A percentile compares a stretch with the other conserved stretches of the same genome.
Evolutionary conservation across 2,113 vertebrate species (phyloP).

Genomic region (Ophthalmolycus amberensis): DNA sequence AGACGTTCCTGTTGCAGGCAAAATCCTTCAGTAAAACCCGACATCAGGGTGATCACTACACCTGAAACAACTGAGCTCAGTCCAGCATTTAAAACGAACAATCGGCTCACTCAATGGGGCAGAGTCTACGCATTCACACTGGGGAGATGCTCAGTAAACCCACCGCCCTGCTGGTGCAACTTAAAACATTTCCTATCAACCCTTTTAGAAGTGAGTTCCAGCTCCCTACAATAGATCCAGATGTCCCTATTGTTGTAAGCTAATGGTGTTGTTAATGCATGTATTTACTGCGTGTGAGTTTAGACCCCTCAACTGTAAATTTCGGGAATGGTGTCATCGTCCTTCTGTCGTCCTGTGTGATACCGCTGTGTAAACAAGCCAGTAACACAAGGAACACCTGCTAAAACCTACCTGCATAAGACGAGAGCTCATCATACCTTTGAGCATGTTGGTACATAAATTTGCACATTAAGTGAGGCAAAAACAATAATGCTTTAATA

Average conservation of each 20-base stretch:
- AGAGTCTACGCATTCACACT: neutral
- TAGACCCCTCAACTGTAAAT: neutral
- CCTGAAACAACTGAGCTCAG: too few relatives aligned
- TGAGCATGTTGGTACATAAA: neutral
- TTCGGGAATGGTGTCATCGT: neutral
- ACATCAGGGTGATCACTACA: too few relatives aligned
- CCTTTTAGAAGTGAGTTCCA: neutral
- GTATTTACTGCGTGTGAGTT: conserved; percentile 4
- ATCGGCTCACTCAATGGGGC: neutral
- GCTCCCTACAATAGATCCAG: neutral
- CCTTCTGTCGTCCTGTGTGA: neutral
- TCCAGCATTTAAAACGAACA: too few relatives aligned
- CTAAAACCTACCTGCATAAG: neutral
- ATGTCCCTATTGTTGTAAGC: neutral
- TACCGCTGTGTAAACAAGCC: neutral
- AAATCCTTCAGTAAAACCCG: too few relatives aligned
- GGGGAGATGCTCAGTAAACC: neutral
- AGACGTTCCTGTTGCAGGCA: too few relatives aligned
- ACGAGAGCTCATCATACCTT: neutral
- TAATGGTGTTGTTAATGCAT: neutral
- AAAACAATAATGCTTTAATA: neutral
- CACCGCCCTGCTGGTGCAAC: neutral
- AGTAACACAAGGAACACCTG: neutral
- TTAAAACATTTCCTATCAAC: neutral
- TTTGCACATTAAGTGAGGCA: conserved; percentile 6